Evolutionary conservation across 92 coral and sea anemone species (phyloP).

Genomic region (Heteractis magnifica): DNA sequence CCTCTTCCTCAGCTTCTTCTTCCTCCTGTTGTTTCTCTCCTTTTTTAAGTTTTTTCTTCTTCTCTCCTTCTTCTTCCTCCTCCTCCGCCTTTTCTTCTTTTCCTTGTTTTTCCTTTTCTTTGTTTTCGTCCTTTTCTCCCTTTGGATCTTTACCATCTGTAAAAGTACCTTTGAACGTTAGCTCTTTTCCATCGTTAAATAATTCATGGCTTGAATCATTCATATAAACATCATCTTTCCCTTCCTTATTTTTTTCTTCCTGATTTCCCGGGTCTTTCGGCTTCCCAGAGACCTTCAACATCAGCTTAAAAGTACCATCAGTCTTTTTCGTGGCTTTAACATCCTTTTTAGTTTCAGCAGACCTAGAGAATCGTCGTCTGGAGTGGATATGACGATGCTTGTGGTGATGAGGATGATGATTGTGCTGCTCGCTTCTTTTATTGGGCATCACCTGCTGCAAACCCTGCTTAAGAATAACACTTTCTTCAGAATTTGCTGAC

Average conservation of each 20-base stretch:
- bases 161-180: slow-evolving; percentile 27
- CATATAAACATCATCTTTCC: background rate
- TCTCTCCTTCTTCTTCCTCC: background rate
- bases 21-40: background rate
- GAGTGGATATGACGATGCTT: background rate
- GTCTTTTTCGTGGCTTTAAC: slow-evolving; percentile 22
- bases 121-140: slow-evolving; percentile 12
- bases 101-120: background rate
- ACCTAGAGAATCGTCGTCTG: slow-evolving; percentile 5
- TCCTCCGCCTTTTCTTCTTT: background rate
- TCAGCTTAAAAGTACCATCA: slow-evolving; percentile 32
- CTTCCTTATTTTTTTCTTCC: background rate
- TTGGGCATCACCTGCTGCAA: slow-evolving; percentile 19
- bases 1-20: background rate
- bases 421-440: background rate
- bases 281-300: slow-evolving; percentile 2
- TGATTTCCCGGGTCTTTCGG: background rate
- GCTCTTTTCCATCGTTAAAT: slow-evolving; percentile 9
- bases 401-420: background rate
- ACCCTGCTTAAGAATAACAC: slow-evolving; percentile 7
- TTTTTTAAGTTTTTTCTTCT: background rate
- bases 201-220: background rate
- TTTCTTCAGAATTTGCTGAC: slow-evolving; percentile 5
- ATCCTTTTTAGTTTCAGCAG: slow-evolving; percentile 5
- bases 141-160: slow-evolving; percentile 14